A percentile compares a stretch with the other conserved stretches of the same genome.
phyloP scores from a whole-genome alignment of 2,113 vertebrate genomes.

The Chrysemys picta region DNA sequence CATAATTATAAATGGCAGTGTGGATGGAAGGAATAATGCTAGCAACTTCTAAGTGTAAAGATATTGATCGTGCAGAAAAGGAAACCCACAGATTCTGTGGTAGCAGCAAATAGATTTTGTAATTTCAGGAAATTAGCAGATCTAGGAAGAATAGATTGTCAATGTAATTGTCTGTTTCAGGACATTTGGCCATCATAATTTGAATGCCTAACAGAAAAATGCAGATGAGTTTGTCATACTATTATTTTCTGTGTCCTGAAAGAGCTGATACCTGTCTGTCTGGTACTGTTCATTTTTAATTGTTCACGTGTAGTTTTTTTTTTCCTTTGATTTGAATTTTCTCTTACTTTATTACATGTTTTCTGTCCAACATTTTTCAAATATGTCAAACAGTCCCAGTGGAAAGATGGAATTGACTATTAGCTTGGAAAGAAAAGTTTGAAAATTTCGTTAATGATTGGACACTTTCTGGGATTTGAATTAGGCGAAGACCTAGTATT shows the following conservation, averaged over 20 bases:
- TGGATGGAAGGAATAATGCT: too few species aligned
- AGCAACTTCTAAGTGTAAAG: too few species aligned
- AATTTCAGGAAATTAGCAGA: too few species aligned
- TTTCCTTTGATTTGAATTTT: not conserved
- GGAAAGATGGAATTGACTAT: not conserved
- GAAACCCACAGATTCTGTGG: too few species aligned
- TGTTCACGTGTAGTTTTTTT: not conserved
- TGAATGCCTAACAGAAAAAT: not conserved
- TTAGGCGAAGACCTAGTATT: not conserved
- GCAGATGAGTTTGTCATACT: not conserved
- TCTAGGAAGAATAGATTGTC: too few species aligned
- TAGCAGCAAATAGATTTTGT: too few species aligned
- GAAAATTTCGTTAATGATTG: not conserved
- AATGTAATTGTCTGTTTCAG: too few species aligned
- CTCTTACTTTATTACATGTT: not conserved
- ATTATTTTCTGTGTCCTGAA: not conserved
- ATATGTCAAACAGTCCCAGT: not conserved
- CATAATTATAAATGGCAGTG: too few species aligned
- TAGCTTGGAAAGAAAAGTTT: not conserved
- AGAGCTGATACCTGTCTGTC: not conserved
- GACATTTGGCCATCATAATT: not conserved
- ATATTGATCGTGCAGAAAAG: too few species aligned
- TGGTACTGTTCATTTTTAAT: not conserved
- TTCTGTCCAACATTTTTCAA: not conserved
- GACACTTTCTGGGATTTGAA: not conserved